Conservation (phyloP, 2,888 invertebrate species). For the Asteroscopus sphinx region DNA sequence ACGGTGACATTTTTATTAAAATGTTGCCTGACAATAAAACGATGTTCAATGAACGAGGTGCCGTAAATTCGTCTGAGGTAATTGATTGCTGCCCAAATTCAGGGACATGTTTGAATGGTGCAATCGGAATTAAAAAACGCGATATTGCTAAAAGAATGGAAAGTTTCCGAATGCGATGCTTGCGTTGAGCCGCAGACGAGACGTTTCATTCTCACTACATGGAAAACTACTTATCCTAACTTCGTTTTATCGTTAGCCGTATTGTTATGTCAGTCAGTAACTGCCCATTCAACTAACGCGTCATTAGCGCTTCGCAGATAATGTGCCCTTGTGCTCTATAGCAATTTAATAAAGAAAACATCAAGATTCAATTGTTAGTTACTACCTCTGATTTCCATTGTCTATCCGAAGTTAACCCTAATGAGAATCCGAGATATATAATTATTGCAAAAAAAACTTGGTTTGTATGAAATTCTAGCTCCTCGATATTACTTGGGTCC, state of each 20-base stretch:
- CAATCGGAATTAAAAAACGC: slow-evolving; percentile 66
- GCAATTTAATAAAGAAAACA: slow-evolving; percentile 24
- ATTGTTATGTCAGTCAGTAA: slow-evolving; percentile 81
- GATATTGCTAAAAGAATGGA: slow-evolving; percentile 63
- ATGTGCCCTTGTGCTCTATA: slow-evolving; percentile 44
- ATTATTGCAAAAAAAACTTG: slow-evolving; percentile 3
- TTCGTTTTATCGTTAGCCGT: slow-evolving; percentile 83
- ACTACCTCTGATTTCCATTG: slow-evolving; percentile 9
- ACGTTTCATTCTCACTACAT: slow-evolving; percentile 74
- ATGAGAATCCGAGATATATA: slow-evolving; percentile 13
- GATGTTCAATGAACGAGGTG: slow-evolving; percentile 72
- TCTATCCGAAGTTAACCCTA: slow-evolving; percentile 9
- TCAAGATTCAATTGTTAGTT: slow-evolving; percentile 27
- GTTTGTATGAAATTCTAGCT: slow-evolving; percentile 3
- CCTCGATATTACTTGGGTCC: slow-evolving; percentile 3
- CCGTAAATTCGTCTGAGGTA: slow-evolving; percentile 72
- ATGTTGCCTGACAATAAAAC: slow-evolving; percentile 71
- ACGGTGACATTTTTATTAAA: slow-evolving; percentile 78
- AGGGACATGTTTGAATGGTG: slow-evolving; percentile 57
- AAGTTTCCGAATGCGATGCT: slow-evolving; percentile 59
- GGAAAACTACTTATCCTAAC: slow-evolving; percentile 88
- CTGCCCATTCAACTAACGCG: slow-evolving; percentile 70
- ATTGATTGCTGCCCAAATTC: slow-evolving; percentile 70
- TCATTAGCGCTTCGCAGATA: slow-evolving; percentile 72
- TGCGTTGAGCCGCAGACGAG: slow-evolving; percentile 70